These are phyloP conservation scores for Oncopodura yosiiana DNA, from an alignment of 1,140 invertebrate genomes.

Conservation along the genomic window DNA sequence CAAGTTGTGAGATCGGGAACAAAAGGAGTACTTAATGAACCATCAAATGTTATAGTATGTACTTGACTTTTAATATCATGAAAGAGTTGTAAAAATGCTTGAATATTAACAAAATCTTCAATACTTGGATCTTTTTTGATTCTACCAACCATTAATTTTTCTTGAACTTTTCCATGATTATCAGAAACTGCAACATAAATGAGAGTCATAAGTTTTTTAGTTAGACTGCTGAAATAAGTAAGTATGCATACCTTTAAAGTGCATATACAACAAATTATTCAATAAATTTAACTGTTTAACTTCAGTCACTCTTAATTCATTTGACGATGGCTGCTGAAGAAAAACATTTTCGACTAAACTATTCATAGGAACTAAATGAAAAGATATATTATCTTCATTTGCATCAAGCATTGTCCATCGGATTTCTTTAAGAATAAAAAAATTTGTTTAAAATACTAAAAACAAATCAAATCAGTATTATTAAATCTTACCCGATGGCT, in stretches of 20 bases:
- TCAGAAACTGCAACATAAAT: not conserved
- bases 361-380: slow-evolving; percentile 3
- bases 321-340: no score
- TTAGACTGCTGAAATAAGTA: not conserved
- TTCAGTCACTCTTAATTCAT: slow-evolving; percentile 1
- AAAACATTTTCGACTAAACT: slow-evolving; percentile 4
- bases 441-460: not conserved
- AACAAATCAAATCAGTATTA: not conserved
- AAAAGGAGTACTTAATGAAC: not conserved
- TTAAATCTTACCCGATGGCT: slow-evolving; percentile 2
- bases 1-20: not conserved
- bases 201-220: not conserved
- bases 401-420: slow-evolving; percentile 22
- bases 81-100: not conserved
- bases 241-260: slow-evolving; percentile 14
- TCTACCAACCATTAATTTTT: slow-evolving; percentile 9
- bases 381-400: slow-evolving; percentile 3
- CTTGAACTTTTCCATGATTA: not conserved
- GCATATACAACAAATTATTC: slow-evolving; percentile 13
- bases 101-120: not conserved
- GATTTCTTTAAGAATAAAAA: not conserved
- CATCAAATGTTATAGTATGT: not conserved
- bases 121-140: slow-evolving; percentile 6
- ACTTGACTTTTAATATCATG: not conserved
- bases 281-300: slow-evolving; percentile 9